Base-by-base conservation (phyloP, 1,140 invertebrate genomes). In the Gonatopus flavifemur region DNA sequence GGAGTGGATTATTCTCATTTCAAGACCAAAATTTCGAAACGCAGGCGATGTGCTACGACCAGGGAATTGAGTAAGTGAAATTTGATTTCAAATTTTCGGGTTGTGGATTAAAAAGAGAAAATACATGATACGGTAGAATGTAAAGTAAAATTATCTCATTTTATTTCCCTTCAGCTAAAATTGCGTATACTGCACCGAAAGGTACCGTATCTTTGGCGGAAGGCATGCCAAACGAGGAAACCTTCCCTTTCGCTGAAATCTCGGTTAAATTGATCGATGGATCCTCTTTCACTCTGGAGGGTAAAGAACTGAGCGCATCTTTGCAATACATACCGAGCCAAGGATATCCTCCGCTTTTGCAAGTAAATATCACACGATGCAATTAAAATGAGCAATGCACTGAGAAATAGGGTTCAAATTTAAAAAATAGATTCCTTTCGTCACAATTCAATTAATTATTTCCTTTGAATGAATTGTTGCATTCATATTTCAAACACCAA, bases 321-420 rank as follows among this genome's bases (percentile, higher is more conserved):
- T 70, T 91, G 13, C 88, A 91, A 61, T 91, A 91, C 67, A 80
- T 88, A 45, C 86, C 88, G 13, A 86, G 86, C 20, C 81, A 84
- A 69, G 88, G 89, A 73, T 91, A 86, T 32, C 84, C 86, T 10
- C 78, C 81, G 1, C 67, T 92, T 1, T 49, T 90, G 2, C 74
- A 83, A 65, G 73, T 74, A 60, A 43, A 7, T 45, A 31, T 18
- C 9, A 16, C 8, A n/a, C n/a, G n/a, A n/a, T n/a, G n/a, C n/a
- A n/a, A n/a, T n/a, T n/a, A n/a, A n/a, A n/a, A n/a, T n/a, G n/a
- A n/a, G n/a, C n/a, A n/a, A n/a, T n/a, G n/a, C n/a, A n/a, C n/a
- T n/a, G n/a, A n/a, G n/a, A n/a, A n/a, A n/a, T n/a, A n/a, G n/a
- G n/a, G n/a, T n/a, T n/a, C n/a, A n/a, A n/a, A n/a, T n/a, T n/a